Evolutionary conservation across 92 coral and sea anemone genomes (phyloP).

Genomic region (Isaurus tuberculatus): DNA sequence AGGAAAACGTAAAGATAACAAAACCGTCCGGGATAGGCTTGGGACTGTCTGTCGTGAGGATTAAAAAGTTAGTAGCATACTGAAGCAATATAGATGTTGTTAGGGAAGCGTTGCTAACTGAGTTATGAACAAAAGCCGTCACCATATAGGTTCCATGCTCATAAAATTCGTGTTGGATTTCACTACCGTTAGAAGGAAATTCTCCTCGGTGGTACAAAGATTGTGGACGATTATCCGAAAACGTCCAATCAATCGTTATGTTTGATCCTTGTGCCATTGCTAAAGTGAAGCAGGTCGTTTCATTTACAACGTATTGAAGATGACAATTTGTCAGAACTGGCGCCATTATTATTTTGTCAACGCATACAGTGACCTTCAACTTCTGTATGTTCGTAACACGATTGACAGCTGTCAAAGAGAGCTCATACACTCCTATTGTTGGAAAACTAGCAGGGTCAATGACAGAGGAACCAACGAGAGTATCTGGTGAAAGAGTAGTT

Average conservation of each 20-base stretch:
- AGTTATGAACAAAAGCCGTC: constrained; percentile 65
- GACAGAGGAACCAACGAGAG: constrained; percentile 43
- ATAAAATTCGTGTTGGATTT: constrained; percentile 48
- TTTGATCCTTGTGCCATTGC: constrained; percentile 77
- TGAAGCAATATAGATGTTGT: constrained; percentile 50
- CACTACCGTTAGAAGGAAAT: constrained; percentile 64
- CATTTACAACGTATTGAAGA: constrained; percentile 51
- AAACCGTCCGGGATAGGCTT: constrained; percentile 80
- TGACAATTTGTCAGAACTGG: constrained; percentile 48
- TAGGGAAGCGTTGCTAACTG: constrained; percentile 69
- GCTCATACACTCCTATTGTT: constrained; percentile 65
- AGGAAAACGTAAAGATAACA: constrained; percentile 58
- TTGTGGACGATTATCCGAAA: constrained; percentile 68
- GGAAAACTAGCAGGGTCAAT: constrained; percentile 50
- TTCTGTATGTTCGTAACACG: constrained; percentile 73
- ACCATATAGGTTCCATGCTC: constrained; percentile 54
- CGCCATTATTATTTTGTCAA: constrained; percentile 71
- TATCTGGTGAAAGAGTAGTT: constrained; percentile 27
- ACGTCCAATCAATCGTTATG: constrained; percentile 73
- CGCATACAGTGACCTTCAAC: constrained; percentile 44
- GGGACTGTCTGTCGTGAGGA: constrained; percentile 72
- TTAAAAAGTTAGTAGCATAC: constrained; percentile 63
- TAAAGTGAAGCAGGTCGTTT: constrained; percentile 56
- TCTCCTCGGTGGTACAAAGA: constrained; percentile 52
- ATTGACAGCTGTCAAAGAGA: constrained; percentile 76